Percentiles rank a stretch among this genome's conserved stretches.
phyloP scores from a whole-genome alignment of 2,888 invertebrate genomes.

The Cetonia aurata region DNA sequence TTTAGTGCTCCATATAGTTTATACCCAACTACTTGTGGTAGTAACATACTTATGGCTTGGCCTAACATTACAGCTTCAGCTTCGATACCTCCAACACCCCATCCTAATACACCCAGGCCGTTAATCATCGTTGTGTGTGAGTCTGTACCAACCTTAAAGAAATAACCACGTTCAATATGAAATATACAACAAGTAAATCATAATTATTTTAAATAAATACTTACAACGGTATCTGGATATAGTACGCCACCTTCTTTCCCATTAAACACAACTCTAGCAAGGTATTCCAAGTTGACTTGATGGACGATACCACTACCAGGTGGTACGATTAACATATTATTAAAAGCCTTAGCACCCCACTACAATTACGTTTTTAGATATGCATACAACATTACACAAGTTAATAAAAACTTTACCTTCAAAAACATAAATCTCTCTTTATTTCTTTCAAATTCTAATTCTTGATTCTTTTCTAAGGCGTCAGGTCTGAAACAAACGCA shows the following conservation, averaged over 20 bases:
- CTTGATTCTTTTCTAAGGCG: slow-evolving; percentile 92
- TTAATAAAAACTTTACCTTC: slow-evolving; percentile 75
- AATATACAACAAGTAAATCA: neutral
- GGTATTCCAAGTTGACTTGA: slow-evolving; percentile 97
- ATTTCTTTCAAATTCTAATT: slow-evolving; percentile 95
- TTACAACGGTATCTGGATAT: slow-evolving; percentile 81
- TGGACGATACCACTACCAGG: slow-evolving; percentile 99
- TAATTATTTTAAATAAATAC: slow-evolving; percentile 46
- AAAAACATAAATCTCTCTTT: slow-evolving; percentile 95
- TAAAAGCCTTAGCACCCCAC: slow-evolving; percentile 97
- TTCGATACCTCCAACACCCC: slow-evolving; percentile 97
- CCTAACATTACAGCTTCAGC: slow-evolving; percentile 99
- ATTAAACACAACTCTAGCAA: slow-evolving; percentile 91
- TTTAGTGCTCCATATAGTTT: slow-evolving; percentile 84
- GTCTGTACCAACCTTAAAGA: slow-evolving; percentile 88
- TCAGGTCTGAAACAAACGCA: slow-evolving; percentile 76
- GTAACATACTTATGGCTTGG: slow-evolving; percentile 95
- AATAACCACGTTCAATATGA: slow-evolving; percentile 2
- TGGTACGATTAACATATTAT: slow-evolving; percentile 97
- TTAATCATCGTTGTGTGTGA: slow-evolving; percentile 99
- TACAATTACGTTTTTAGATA: slow-evolving; percentile 64
- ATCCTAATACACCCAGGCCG: slow-evolving; percentile 95
- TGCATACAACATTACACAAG: neutral
- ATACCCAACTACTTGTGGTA: slow-evolving; percentile 97
- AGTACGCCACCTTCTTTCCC: slow-evolving; percentile 70